Evolutionary conservation across 37 sponge, comb jelly and placozoan genomes (phyloP).

Genomic region (Diacarnus erythraeanus): DNA sequence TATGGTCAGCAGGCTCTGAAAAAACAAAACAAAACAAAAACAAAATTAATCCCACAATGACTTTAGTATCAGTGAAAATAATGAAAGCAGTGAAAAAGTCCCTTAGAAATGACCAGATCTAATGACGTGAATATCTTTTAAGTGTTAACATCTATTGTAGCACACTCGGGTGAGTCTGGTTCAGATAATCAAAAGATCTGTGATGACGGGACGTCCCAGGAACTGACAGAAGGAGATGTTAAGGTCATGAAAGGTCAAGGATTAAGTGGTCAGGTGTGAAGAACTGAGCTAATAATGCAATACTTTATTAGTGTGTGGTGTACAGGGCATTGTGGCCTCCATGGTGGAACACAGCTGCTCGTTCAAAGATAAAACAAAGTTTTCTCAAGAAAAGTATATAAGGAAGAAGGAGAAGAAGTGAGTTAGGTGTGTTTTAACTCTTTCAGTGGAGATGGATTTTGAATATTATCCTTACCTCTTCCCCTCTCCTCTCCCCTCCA

Average conservation of each 20-base stretch:
- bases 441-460: conserved; percentile 43
- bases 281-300: neutral
- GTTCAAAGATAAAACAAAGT: conserved; percentile 72
- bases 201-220: conserved; percentile 56
- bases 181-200: conserved; percentile 39
- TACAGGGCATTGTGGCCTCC: conserved; percentile 63
- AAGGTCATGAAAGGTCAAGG: conserved; percentile 45
- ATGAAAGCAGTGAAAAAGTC: neutral
- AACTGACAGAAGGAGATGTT: conserved; percentile 53
- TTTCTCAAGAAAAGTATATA: conserved; percentile 86
- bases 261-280: conserved; percentile 50
- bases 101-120: neutral
- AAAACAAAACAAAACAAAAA: too few relatives aligned
- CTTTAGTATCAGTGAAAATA: neutral
- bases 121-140: neutral
- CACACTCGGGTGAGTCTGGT: neutral
- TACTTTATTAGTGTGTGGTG: neutral
- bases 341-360: conserved; percentile 73
- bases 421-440: neutral
- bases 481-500: too few relatives aligned
- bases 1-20: too few relatives aligned
- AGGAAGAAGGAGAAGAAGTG: conserved; percentile 71
- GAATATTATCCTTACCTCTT: too few relatives aligned
- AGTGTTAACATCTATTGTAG: neutral
- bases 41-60: too few relatives aligned